Percentiles rank a stretch among this genome's conserved stretches.
These are phyloP conservation scores for Poecilia latipinna DNA, from an alignment of 2,113 vertebrate species.

Conservation along the genomic window DNA sequence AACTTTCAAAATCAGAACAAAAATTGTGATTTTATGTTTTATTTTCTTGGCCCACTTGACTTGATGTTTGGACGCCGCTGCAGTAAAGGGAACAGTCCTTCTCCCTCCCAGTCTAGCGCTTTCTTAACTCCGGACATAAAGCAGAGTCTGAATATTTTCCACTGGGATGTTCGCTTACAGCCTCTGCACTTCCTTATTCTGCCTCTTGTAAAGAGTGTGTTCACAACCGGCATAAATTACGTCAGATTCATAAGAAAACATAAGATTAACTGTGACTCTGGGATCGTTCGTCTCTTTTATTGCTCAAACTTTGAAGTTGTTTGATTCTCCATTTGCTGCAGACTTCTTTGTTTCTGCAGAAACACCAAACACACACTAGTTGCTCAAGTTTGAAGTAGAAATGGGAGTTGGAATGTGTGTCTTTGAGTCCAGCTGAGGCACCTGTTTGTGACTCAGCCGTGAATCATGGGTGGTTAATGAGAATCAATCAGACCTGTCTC, in stretches of 20 bases:
- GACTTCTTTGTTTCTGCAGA: slow-evolving; percentile 14
- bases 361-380: slow-evolving; percentile 4
- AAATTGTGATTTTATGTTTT: too few species aligned
- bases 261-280: not conserved
- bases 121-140: not conserved
- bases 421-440: slow-evolving; percentile 36
- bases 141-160: slow-evolving; percentile 33
- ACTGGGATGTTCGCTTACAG: not conserved
- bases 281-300: not conserved
- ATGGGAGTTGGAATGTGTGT: not conserved
- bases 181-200: not conserved
- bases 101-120: too few species aligned
- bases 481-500: slow-evolving; percentile 41
- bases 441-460: slow-evolving; percentile 68
- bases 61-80: too few species aligned
- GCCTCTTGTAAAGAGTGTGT: not conserved
- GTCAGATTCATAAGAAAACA: slow-evolving; percentile 11
- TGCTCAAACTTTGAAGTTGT: not conserved
- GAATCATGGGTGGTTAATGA: slow-evolving; percentile 43
- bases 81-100: too few species aligned
- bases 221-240: slow-evolving; percentile 5
- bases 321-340: not conserved
- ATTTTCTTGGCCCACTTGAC: too few species aligned
- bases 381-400: not conserved
- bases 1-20: too few species aligned